These are phyloP conservation scores for Motacilla alba DNA, from an alignment of 2,113 vertebrate genomes.

Conservation along the genomic window DNA sequence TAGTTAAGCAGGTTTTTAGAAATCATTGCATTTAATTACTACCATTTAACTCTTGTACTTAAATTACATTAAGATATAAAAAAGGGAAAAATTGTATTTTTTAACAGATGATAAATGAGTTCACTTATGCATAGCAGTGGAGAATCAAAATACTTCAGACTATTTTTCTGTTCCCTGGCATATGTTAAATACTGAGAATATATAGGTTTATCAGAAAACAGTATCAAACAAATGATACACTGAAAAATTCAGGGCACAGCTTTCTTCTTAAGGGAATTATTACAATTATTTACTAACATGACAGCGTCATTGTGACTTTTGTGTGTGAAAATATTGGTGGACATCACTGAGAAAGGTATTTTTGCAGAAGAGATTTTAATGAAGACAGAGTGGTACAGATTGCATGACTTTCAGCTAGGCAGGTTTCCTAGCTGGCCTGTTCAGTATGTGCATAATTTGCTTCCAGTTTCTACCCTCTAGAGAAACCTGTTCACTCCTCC, in stretches of 20 bases:
- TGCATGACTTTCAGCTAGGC: not conserved
- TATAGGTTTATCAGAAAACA: not conserved
- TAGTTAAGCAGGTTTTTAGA: not conserved
- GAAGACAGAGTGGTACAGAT: not conserved
- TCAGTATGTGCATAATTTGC: not conserved
- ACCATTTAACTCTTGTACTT: not conserved
- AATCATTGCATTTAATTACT: not conserved
- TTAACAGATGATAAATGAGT: not conserved
- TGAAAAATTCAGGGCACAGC: not conserved
- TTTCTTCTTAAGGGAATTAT: not conserved
- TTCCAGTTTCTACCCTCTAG: not conserved
- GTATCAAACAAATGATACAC: not conserved
- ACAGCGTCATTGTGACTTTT: not conserved
- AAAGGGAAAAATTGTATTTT: not conserved
- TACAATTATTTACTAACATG: not conserved
- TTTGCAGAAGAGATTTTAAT: not conserved
- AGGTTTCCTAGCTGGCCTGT: not conserved
- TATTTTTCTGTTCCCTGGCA: not conserved
- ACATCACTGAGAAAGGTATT: not conserved
- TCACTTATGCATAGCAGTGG: not conserved
- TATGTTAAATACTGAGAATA: not conserved
- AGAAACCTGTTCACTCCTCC: not conserved
- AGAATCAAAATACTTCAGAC: not conserved
- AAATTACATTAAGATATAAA: not conserved
- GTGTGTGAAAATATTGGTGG: not conserved